Evolutionary conservation across 2,888 invertebrate genomes (phyloP).

Genomic region (Drosophila sordidula): DNA sequence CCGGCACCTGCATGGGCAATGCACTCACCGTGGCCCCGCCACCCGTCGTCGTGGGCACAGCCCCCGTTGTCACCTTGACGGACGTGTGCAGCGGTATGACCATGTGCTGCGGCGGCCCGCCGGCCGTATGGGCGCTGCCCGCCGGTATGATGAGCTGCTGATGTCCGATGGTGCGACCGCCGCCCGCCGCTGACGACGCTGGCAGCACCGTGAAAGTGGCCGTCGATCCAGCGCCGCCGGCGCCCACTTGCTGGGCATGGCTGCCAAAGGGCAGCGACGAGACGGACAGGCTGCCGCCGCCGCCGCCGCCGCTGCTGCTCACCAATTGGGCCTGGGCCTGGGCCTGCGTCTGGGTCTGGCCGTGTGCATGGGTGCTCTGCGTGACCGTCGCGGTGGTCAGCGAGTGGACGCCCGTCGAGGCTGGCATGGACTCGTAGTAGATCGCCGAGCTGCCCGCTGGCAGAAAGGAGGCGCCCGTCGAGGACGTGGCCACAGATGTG

Average conservation of each 20-base stretch:
- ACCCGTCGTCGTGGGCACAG: constrained; percentile 56
- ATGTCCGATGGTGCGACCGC: constrained; percentile 79
- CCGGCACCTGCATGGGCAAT: constrained; percentile 47
- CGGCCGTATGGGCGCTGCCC: constrained; percentile 48
- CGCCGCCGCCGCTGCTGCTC: constrained; percentile 58
- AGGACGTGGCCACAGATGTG: constrained; percentile 59
- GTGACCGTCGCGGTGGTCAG: constrained; percentile 84
- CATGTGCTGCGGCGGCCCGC: constrained; percentile 76
- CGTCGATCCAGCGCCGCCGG: constrained; percentile 64
- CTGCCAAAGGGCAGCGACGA: constrained; percentile 82
- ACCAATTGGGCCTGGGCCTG: constrained; percentile 56
- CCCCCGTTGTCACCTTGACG: constrained; percentile 81
- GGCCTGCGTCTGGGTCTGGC: constrained; percentile 44
- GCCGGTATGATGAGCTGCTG: constrained; percentile 72
- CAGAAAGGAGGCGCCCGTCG: constrained; percentile 68
- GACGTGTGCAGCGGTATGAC: constrained; percentile 83
- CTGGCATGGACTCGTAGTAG: constrained; percentile 84
- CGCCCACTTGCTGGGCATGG: constrained; percentile 53
- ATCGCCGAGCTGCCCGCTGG: constrained; percentile 83
- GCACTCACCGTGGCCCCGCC: constrained; percentile 62
- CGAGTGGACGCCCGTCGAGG: constrained; percentile 83
- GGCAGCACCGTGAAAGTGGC: constrained; percentile 85
- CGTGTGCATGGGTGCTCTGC: constrained; percentile 76
- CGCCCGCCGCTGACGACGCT: constrained; percentile 58
- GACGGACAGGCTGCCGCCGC: constrained; percentile 65